Conservation (phyloP, 2,113 vertebrate genomes). For the Eretmochelys imbricata region DNA sequence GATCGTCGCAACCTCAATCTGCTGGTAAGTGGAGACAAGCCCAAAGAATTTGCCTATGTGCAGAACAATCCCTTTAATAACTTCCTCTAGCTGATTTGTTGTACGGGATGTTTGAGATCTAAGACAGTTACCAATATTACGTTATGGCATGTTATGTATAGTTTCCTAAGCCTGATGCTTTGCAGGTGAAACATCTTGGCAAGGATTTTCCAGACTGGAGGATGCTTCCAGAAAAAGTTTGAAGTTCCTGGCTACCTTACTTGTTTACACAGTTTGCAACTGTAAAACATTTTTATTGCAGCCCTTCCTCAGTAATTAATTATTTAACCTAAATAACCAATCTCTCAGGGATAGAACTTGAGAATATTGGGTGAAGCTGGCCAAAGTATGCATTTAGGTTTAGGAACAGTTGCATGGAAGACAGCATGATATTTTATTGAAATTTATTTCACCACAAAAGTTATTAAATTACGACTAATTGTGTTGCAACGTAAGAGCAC, state of each 20-base stretch:
- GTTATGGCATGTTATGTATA: conserved; percentile 26
- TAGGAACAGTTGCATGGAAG: not conserved
- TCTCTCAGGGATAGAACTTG: not conserved
- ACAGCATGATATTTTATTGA: not conserved
- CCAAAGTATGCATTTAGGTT: not conserved
- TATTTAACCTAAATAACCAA: not conserved
- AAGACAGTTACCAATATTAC: not conserved
- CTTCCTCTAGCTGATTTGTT: not conserved
- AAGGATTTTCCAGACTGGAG: conserved; percentile 27
- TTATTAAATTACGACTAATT: not conserved
- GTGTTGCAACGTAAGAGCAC: not conserved
- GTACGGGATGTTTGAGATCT: not conserved
- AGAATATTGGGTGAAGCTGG: not conserved
- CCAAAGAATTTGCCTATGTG: not conserved
- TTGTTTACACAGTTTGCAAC: conserved; percentile 29
- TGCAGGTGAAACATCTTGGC: not conserved
- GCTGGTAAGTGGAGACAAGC: no score
- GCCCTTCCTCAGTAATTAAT: not conserved
- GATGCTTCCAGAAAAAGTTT: conserved; percentile 45
- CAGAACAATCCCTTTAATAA: not conserved
- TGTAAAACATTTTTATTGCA: not conserved
- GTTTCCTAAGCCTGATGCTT: conserved; percentile 49
- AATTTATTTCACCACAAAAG: not conserved
- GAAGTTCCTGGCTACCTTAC: conserved; percentile 54
- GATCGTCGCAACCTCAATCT: no score